Conservation (phyloP, 2,113 vertebrate genomes). For the Trichechus manatus region DNA sequence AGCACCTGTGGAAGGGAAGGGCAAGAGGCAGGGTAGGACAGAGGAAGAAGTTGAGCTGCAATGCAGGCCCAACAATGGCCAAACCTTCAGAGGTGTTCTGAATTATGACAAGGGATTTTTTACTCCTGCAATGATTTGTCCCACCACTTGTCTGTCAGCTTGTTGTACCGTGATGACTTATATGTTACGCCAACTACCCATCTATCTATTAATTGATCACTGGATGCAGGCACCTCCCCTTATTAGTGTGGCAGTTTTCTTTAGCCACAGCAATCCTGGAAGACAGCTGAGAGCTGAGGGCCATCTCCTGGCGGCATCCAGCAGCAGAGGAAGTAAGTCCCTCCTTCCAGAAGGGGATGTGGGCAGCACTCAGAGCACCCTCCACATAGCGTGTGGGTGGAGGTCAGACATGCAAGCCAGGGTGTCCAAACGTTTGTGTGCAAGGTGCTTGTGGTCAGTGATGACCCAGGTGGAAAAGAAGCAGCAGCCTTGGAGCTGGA, state of each 20-base stretch:
- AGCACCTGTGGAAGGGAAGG: neutral
- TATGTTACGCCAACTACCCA: too few species aligned
- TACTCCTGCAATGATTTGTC: neutral
- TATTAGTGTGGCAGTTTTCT: neutral
- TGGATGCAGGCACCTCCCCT: too few species aligned
- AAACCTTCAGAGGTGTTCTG: neutral
- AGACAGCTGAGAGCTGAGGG: neutral
- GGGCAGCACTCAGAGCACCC: neutral
- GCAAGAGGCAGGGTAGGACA: neutral
- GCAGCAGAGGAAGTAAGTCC: neutral
- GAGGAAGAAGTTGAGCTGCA: neutral
- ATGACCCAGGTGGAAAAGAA: neutral
- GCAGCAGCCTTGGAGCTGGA: neutral
- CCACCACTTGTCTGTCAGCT: too few species aligned
- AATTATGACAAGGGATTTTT: neutral
- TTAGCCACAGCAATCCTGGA: neutral
- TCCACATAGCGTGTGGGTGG: too few species aligned
- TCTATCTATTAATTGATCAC: neutral
- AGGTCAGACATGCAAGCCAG: neutral
- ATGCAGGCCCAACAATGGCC: neutral
- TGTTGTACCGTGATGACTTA: too few species aligned
- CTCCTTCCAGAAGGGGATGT: neutral
- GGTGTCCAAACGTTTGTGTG: rapidly evolving
- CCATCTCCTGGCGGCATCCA: neutral
- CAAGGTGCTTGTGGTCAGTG: neutral